Percentiles rank a stretch among this genome's conserved stretches.
Evolutionary conservation across 2,797 vertebrate species (phyloP).

Genomic region (Channa striata): DNA sequence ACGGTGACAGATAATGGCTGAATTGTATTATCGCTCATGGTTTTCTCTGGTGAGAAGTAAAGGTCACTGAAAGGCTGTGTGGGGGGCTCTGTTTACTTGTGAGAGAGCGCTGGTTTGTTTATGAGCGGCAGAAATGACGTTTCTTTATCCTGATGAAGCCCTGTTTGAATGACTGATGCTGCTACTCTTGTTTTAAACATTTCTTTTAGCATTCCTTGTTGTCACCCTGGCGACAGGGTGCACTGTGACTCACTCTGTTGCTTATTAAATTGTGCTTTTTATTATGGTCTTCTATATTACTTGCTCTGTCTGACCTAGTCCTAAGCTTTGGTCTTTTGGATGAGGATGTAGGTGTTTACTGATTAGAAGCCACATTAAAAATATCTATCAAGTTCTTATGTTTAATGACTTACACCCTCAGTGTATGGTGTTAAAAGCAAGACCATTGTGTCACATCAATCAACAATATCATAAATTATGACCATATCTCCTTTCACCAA

Average conservation of each 20-base stretch:
- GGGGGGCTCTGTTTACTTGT: constrained; percentile 57
- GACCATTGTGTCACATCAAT: constrained; percentile 13
- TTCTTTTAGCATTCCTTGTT: constrained; percentile 6
- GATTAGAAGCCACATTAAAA: not conserved
- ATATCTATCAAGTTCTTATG: not conserved
- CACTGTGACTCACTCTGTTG: not conserved
- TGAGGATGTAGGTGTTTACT: not conserved
- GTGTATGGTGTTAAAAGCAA: not conserved
- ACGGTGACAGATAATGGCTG: constrained; percentile 60
- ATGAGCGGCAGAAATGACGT: constrained; percentile 19
- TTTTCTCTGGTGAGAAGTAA: constrained; percentile 1
- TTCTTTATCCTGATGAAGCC: constrained; percentile 35
- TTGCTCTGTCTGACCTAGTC: no score
- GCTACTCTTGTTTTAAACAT: constrained; percentile 29
- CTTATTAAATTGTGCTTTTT: not conserved
- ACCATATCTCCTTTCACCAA: constrained; percentile 41
- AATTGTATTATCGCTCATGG: constrained; percentile 56
- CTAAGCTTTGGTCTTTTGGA: no score
- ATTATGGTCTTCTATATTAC: not conserved
- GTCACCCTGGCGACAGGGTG: constrained; percentile 27
- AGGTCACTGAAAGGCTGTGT: constrained; percentile 37
- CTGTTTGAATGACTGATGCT: constrained; percentile 41
- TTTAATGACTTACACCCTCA: no score
- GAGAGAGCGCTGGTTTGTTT: constrained; percentile 52
- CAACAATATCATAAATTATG: not conserved